Evolutionary conservation across 2,797 vertebrate genomes (phyloP).

Genomic region (Apogon talboti): DNA sequence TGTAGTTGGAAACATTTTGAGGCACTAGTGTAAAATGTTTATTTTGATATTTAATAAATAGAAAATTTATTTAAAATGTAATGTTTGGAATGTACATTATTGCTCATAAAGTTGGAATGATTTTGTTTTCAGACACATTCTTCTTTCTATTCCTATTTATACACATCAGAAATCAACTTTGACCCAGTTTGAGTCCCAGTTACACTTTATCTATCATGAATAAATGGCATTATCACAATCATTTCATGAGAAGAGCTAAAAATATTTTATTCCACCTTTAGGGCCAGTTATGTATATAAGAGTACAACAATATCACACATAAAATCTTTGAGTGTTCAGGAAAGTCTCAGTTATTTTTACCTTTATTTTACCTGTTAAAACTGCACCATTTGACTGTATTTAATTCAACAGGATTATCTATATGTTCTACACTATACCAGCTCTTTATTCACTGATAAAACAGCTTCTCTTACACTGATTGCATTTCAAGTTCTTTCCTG

Average conservation of each 20-base stretch:
- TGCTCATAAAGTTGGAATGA: too few species aligned
- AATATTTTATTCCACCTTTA: too few species aligned
- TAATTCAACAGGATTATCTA: not conserved
- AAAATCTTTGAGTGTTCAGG: not conserved
- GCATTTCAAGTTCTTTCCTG: conserved; percentile 13
- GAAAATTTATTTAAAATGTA: not conserved
- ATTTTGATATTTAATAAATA: not conserved
- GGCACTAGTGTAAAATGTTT: not conserved
- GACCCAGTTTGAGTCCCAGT: too few species aligned
- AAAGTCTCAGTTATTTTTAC: not conserved
- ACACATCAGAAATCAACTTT: too few species aligned
- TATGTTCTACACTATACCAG: not conserved
- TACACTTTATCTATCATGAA: too few species aligned
- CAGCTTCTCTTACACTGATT: conserved; percentile 6
- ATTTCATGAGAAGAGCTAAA: too few species aligned
- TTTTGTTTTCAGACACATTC: too few species aligned
- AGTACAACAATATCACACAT: too few species aligned
- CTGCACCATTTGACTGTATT: not conserved
- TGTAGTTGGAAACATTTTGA: not conserved
- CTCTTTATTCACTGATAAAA: conserved; percentile 10
- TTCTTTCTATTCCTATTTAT: too few species aligned
- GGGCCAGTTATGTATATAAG: too few species aligned
- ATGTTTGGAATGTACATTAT: conserved; percentile 1
- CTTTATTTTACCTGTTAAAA: not conserved
- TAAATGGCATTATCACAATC: not conserved